These are phyloP conservation scores for Protosalanx chinensis DNA, from an alignment of 2,797 vertebrate species.

Conservation along the genomic window DNA sequence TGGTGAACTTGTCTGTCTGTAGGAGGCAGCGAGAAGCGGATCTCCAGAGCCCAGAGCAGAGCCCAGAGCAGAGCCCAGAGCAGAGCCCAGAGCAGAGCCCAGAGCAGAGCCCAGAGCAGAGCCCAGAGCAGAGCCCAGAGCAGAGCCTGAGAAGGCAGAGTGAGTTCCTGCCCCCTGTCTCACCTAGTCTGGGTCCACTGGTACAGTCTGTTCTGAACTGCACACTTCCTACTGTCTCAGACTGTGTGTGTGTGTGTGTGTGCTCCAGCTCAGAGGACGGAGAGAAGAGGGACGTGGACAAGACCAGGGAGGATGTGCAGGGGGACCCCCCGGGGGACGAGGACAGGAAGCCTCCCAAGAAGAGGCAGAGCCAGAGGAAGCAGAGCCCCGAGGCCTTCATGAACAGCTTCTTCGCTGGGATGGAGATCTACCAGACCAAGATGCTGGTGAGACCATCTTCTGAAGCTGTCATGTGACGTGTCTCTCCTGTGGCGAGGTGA, in stretches of 20 bases:
- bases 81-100: constrained; percentile 72
- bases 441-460: constrained; percentile 70
- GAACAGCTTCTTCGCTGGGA: constrained; percentile 90
- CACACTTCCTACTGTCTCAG: background rate
- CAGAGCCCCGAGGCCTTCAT: constrained; percentile 88
- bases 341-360: constrained; percentile 77
- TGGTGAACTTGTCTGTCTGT: constrained; percentile 21
- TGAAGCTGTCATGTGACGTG: background rate
- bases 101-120: constrained; percentile 68
- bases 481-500: background rate
- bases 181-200: background rate
- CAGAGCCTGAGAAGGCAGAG: constrained; percentile 93
- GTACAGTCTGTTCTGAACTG: too few relatives aligned
- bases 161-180: constrained; percentile 70
- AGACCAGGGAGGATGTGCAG: constrained; percentile 75
- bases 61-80: constrained; percentile 60
- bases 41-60: constrained; percentile 72
- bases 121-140: constrained; percentile 59
- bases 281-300: constrained; percentile 89
- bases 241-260: background rate
- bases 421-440: constrained; percentile 96
- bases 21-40: constrained; percentile 82
- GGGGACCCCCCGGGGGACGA: constrained; percentile 67
- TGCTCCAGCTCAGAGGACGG: constrained; percentile 84
- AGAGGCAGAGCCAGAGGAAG: constrained; percentile 78